Evolutionary conservation across 2,113 vertebrate genomes (phyloP).

Genomic region (Apodemus sylvaticus): DNA sequence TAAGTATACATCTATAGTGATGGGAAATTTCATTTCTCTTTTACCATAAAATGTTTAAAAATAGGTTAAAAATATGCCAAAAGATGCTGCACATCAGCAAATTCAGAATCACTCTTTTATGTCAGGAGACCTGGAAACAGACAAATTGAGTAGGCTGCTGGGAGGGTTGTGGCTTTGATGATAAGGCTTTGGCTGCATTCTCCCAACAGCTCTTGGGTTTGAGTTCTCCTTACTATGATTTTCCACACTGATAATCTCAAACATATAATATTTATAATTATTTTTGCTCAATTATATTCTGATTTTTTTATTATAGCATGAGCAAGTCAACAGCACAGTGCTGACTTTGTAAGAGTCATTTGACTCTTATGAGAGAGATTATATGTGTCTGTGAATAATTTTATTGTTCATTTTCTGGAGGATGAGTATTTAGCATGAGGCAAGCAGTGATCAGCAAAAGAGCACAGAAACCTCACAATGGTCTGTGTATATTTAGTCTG

Average conservation of each 20-base stretch:
- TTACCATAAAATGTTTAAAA: slow-evolving; percentile 51
- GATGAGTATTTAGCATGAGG: neutral
- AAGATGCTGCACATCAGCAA: slow-evolving; percentile 72
- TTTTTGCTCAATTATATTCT: slow-evolving; percentile 78
- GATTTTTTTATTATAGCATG: slow-evolving; percentile 70
- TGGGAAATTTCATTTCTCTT: neutral
- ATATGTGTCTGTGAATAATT: neutral
- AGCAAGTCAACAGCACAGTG: slow-evolving; percentile 37
- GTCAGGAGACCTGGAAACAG: slow-evolving; percentile 51
- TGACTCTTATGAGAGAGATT: neutral
- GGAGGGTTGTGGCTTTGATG: slow-evolving; percentile 60
- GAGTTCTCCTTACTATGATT: slow-evolving; percentile 42
- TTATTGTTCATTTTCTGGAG: slow-evolving; percentile 35
- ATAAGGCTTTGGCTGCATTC: slow-evolving; percentile 57
- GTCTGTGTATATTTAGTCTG: neutral
- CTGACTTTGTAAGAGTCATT: too few relatives aligned
- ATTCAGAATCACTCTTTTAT: slow-evolving; percentile 63
- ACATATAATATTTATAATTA: slow-evolving; percentile 69
- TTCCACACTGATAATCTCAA: slow-evolving; percentile 59
- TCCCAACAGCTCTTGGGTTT: neutral
- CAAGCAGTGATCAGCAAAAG: neutral
- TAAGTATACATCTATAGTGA: slow-evolving; percentile 36
- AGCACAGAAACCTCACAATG: neutral
- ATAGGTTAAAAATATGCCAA: slow-evolving; percentile 7
- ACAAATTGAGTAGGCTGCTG: slow-evolving; percentile 57